Evolutionary conservation across 1,140 invertebrate genomes (phyloP), one percentile per base, ranked within the genome.

Genomic region (Neodiprion pinetum): DNA sequence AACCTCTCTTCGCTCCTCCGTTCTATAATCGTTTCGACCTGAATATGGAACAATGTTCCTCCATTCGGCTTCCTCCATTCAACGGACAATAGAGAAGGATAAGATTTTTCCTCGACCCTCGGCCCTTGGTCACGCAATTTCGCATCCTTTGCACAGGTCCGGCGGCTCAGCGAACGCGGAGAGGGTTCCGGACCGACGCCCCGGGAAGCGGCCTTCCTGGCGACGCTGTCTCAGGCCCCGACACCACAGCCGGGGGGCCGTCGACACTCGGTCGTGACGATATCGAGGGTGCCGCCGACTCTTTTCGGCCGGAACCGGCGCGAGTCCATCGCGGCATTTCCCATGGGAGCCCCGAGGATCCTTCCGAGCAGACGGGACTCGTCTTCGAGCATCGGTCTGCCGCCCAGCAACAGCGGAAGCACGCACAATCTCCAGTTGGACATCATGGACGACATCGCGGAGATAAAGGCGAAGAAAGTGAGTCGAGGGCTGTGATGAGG

Each of bases 231-330:
- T 66, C 91, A 93, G 80, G 91, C 92, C 0, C 90, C 92, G 23
- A 88, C 89, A 10, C 93, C 94, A 1, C 91, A 92, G 67, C 90
- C 94, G 0, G 94, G 94, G 0, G 94, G 94, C 0, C 89, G 95
- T 67, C 91, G 94, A 74, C 94, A 96, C 84, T 95, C 94, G 11
- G 94, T 96, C 17, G 94, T 96, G 7, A 95, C 94, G 72, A 96
- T 96, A 76, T 95, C 94, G 0, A 92, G 91, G 85, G 93, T 95
- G 40, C 94, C 94, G 7, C 90, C 91, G 66, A 91, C 92, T 0
- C 83, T 95, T 0, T 95, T 96, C 80, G 94, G 94, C 0, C 90
- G 93, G 23, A 93, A 92, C 72, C 91, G 95, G 1, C 90, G 95
- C 8, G 94, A 95, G 87, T 95, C 94, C 40, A 92, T 96, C 70